phyloP scores from a whole-genome alignment of 2,888 invertebrate species.

The Tortrix viridana region DNA sequence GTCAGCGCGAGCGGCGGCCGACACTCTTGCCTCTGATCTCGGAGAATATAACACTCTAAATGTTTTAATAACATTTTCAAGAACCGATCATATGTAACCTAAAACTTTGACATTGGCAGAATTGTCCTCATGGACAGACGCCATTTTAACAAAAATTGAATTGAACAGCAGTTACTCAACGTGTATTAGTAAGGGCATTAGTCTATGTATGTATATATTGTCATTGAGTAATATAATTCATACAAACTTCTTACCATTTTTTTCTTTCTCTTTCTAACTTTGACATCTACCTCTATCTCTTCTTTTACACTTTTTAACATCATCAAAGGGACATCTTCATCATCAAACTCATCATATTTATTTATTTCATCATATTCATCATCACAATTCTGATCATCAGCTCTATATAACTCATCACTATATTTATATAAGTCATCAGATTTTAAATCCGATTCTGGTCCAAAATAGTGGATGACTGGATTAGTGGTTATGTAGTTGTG shows the following conservation, averaged over 20 bases:
- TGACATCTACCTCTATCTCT: slow-evolving; percentile 40
- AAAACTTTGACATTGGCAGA: no score
- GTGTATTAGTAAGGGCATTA: no score
- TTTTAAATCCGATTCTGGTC: not conserved
- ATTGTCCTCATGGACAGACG: no score
- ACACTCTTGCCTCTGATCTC: no score
- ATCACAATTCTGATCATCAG: not conserved
- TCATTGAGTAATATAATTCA: no score
- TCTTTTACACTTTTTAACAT: slow-evolving; percentile 40
- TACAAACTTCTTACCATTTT: not conserved
- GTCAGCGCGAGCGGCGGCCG: no score
- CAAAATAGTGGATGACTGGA: not conserved
- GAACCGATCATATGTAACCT: no score
- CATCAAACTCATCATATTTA: slow-evolving; percentile 23
- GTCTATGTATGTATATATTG: no score
- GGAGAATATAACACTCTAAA: no score
- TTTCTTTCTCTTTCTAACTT: slow-evolving; percentile 43
- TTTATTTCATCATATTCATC: slow-evolving; percentile 5
- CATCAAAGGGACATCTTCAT: slow-evolving; percentile 47
- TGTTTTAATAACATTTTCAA: no score
- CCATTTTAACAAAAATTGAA: no score
- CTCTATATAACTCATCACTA: not conserved
- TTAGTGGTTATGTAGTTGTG: not conserved
- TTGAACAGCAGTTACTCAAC: no score
- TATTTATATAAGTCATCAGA: not conserved